Conservation (phyloP, 2,797 vertebrate species). For the Pogonophryne albipinna region DNA sequence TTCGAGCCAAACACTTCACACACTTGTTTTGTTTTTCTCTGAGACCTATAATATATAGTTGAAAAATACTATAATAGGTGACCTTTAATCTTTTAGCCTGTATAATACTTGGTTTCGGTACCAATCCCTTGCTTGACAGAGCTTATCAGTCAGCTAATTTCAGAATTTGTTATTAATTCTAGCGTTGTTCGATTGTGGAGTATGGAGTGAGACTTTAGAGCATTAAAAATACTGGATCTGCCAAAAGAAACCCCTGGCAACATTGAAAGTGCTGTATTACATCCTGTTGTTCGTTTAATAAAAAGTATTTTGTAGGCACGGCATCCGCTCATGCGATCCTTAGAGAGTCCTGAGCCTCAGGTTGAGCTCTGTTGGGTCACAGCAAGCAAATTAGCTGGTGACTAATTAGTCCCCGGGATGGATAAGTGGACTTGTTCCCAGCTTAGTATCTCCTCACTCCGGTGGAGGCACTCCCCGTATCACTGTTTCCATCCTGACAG, state of each 20-base stretch:
- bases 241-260: constrained; percentile 47
- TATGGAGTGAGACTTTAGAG: constrained; percentile 20
- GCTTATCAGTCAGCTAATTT: constrained; percentile 27
- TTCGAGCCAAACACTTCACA: too few relatives aligned
- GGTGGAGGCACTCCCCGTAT: constrained; percentile 41
- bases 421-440: constrained; percentile 33
- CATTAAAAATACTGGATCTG: constrained; percentile 24
- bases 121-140: constrained; percentile 20
- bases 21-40: too few relatives aligned
- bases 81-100: too few relatives aligned
- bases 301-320: constrained; percentile 37
- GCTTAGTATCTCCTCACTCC: constrained; percentile 45
- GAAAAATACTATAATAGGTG: too few relatives aligned
- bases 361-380: constrained; percentile 45
- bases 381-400: constrained; percentile 42
- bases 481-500: constrained; percentile 32
- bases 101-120: too few relatives aligned
- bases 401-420: constrained; percentile 51
- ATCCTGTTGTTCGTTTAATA: constrained; percentile 37
- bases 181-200: constrained; percentile 23
- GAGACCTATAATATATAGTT: too few relatives aligned
- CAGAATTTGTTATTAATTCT: constrained; percentile 19
- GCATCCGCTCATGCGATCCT: constrained; percentile 11
- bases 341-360: constrained; percentile 45
- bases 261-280: constrained; percentile 31